These are phyloP conservation scores for Melitaea athalia DNA, from an alignment of 2,888 invertebrate species.

Conservation along the genomic window DNA sequence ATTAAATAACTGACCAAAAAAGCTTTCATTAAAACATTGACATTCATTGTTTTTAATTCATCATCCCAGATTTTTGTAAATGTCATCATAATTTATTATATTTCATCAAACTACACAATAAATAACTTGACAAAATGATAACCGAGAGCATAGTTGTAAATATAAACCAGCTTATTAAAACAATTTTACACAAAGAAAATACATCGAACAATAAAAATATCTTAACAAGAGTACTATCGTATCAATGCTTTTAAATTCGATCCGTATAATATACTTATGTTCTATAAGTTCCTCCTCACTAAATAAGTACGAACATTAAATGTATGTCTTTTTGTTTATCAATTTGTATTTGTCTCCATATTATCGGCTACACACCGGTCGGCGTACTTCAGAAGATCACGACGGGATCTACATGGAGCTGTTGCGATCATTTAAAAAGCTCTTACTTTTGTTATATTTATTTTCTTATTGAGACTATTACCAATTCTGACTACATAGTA, in stretches of 20 bases:
- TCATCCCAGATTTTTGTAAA: too few relatives aligned
- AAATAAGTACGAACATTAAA: slow-evolving; percentile 64
- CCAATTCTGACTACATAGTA: too few relatives aligned
- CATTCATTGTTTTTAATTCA: too few relatives aligned
- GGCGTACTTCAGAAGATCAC: slow-evolving; percentile 74
- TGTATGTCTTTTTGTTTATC: slow-evolving; percentile 80
- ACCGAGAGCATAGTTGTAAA: slow-evolving; percentile 4
- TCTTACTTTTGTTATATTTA: background rate
- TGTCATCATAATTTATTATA: background rate
- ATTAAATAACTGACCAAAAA: too few relatives aligned
- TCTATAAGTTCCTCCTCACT: slow-evolving; percentile 43
- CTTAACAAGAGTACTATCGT: slow-evolving; percentile 33
- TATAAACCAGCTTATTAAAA: slow-evolving; percentile 12
- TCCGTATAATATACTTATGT: slow-evolving; percentile 42
- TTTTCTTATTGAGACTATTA: background rate
- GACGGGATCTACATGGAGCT: slow-evolving; percentile 55
- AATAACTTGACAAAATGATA: background rate
- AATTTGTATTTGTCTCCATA: slow-evolving; percentile 81
- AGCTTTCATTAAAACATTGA: too few relatives aligned
- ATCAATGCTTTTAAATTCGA: slow-evolving; percentile 43
- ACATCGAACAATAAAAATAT: slow-evolving; percentile 36
- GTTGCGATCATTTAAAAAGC: slow-evolving; percentile 27
- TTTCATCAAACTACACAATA: background rate
- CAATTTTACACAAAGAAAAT: slow-evolving; percentile 19
- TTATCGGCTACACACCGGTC: slow-evolving; percentile 74